Conservation (phyloP, 1,140 invertebrate species). For the Eriocheir sinensis region DNA sequence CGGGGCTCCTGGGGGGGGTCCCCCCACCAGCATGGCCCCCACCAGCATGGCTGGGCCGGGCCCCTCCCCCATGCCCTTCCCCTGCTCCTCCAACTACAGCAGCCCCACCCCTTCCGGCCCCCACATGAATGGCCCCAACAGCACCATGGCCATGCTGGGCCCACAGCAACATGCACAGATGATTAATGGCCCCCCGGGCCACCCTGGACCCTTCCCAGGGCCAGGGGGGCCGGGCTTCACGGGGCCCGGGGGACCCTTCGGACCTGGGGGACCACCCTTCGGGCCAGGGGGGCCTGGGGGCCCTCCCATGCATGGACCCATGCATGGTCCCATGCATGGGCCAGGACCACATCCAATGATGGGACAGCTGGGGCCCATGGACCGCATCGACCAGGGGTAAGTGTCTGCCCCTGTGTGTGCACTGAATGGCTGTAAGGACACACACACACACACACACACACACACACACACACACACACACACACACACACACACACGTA, state of each 20-base stretch:
- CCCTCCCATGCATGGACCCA: slow-evolving; percentile 78
- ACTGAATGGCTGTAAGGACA: neutral
- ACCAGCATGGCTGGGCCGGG: slow-evolving; percentile 75
- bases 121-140: slow-evolving; percentile 79
- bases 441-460: slow-evolving; percentile 22
- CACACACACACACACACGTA: neutral
- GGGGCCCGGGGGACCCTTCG: slow-evolving; percentile 79
- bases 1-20: slow-evolving; percentile 77
- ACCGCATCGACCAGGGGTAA: slow-evolving; percentile 79
- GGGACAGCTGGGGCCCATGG: slow-evolving; percentile 78
- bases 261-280: slow-evolving; percentile 79
- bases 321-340: slow-evolving; percentile 79
- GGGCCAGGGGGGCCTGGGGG: slow-evolving; percentile 79
- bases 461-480: slow-evolving; percentile 22
- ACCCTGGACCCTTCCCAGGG: slow-evolving; percentile 77
- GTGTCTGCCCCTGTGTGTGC: neutral
- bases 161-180: slow-evolving; percentile 73
- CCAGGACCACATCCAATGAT: slow-evolving; percentile 79
- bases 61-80: slow-evolving; percentile 78
- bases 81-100: slow-evolving; percentile 78
- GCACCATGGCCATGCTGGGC: slow-evolving; percentile 66
- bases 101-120: slow-evolving; percentile 77
- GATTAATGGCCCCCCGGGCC: slow-evolving; percentile 78
- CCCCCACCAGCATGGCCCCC: slow-evolving; percentile 71
- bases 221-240: slow-evolving; percentile 80